These are phyloP conservation scores for Euzophera pinguis DNA, from an alignment of 2,888 invertebrate genomes.

Conservation along the genomic window DNA sequence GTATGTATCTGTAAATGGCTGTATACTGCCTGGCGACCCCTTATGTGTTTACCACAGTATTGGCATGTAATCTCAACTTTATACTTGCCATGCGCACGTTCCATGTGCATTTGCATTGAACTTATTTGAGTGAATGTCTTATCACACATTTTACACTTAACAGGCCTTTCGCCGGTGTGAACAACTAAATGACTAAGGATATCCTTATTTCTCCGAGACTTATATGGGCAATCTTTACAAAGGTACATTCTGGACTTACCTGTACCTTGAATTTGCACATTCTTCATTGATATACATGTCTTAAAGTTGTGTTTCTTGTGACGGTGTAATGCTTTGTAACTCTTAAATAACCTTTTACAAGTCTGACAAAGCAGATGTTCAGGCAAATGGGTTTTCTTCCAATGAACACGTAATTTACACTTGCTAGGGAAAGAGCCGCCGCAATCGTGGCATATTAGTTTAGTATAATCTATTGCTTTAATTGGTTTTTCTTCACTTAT, in stretches of 20 bases:
- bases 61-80: constrained; percentile 49
- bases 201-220: constrained; percentile 42
- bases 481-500: constrained; percentile 15
- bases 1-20: constrained; percentile 47
- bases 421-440: constrained; percentile 37
- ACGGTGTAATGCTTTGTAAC: constrained; percentile 36
- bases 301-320: constrained; percentile 32
- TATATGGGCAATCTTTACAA: constrained; percentile 51
- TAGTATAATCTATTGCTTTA: constrained; percentile 33
- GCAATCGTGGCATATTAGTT: constrained; percentile 43
- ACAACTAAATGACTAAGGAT: constrained; percentile 42
- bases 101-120: constrained; percentile 49
- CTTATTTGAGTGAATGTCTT: constrained; percentile 49
- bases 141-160: constrained; percentile 44
- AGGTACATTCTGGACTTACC: constrained; percentile 41
- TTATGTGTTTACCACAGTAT: constrained; percentile 52
- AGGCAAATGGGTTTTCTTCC: constrained; percentile 35
- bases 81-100: constrained; percentile 43
- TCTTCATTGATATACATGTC: constrained; percentile 32
- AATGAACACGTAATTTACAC: constrained; percentile 42
- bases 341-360: constrained; percentile 43
- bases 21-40: constrained; percentile 44
- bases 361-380: constrained; percentile 30
- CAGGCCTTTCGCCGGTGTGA: constrained; percentile 55
- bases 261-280: constrained; percentile 41